Base-by-base conservation (phyloP, 1,140 invertebrate genomes). In the Aphaenogaster rudis region DNA sequence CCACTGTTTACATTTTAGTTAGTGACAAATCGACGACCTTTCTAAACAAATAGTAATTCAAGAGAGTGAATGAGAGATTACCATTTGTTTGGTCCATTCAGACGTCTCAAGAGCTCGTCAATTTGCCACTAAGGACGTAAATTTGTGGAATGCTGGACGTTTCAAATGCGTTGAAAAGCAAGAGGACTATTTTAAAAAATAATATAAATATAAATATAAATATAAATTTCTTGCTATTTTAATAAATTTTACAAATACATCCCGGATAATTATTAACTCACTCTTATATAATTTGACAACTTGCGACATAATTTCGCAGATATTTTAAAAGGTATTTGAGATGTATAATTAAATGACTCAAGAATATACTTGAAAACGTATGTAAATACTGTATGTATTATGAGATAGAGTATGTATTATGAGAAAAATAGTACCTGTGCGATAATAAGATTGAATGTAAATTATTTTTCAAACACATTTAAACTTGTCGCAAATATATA, bases 361-460 rank as follows among this genome's bases (percentile, higher is more conserved):
- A 71, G 13, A 59, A 81, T 45, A 33, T 33, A 66, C 36, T 59
- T 59, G 28, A 57, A 45, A n/a, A 45, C 6, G 8, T 48, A 63
- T 82, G 67, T 82, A 82, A 59, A 72, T 82, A 81, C 4, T 57
- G 21, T 81, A 77, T 63, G 39, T 80, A 71, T 33, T 85, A 76
- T 7, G n/a, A 64, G 21, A 63, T 21, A 77, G 33, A 76, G 48
- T 59, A 86, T 80, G 17, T 67, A 21, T 67, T 67, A 57, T 54
- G 21, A 66, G 36, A 28, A 86, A 33, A 36, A 78, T 79, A 85
- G 66, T 89, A 89, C 72, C 79, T 89, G 86, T 77, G 50, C 50
- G 84, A 64, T 57, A 84, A 78, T 57, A 71, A 79, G 17, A 66
- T 64, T 50, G 17, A 50, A 80, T 67, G 61, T 80, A 67, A 67